A percentile compares a stretch with the other conserved stretches of the same genome.
Conservation (phyloP, 2,888 invertebrate genomes). For the Yponomeuta evonymella region DNA sequence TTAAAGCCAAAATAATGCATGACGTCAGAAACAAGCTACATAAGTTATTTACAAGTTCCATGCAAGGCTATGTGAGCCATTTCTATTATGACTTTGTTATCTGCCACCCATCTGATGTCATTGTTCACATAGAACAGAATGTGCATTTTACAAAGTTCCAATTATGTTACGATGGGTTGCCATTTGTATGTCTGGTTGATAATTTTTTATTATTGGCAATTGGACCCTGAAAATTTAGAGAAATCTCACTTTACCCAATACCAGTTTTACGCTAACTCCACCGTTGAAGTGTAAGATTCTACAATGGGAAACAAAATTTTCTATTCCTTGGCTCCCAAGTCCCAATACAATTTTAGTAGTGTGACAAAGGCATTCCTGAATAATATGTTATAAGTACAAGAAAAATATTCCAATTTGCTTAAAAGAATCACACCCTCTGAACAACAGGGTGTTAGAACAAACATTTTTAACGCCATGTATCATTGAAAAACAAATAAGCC, state of each 20-base stretch:
- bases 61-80: constrained; percentile 20
- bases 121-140: background rate
- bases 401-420: background rate
- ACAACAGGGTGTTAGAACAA: constrained; percentile 10
- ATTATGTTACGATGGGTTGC: background rate
- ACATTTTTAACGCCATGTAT: constrained; percentile 12
- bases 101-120: constrained; percentile 1
- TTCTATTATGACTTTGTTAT: constrained; percentile 2
- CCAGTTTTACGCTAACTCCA: background rate
- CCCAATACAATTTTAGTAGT: too few relatives aligned
- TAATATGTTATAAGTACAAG: background rate
- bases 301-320: background rate
- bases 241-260: too few relatives aligned
- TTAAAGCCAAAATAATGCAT: background rate
- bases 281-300: background rate
- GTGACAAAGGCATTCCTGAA: background rate
- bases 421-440: background rate
- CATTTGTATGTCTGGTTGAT: background rate
- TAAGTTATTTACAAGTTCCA: background rate
- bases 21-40: background rate
- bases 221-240: too few relatives aligned
- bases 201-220: background rate
- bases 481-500: constrained; percentile 13
- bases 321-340: too few relatives aligned
- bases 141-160: background rate